Evolutionary conservation across 2,797 vertebrate species (phyloP).

Genomic region (Catamblyrhynchus diadema): DNA sequence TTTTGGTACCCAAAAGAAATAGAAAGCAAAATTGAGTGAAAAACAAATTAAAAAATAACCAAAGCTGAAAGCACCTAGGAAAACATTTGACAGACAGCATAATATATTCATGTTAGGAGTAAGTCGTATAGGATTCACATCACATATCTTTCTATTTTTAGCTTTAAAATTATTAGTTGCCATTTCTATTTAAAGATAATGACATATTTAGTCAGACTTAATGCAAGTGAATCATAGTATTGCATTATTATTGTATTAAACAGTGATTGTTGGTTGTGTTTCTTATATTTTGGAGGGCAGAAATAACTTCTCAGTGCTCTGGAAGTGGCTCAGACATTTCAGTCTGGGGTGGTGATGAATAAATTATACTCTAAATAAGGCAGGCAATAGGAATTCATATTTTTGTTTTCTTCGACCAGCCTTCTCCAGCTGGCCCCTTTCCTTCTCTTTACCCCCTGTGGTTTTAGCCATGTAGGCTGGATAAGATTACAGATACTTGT

Average conservation of each 20-base stretch:
- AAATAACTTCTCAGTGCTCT: not conserved
- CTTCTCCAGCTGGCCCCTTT: not conserved
- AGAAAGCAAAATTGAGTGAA: not conserved
- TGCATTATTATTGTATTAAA: not conserved
- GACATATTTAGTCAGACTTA: not conserved
- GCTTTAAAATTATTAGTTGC: constrained; percentile 15
- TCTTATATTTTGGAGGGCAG: not conserved
- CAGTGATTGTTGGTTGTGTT: not conserved
- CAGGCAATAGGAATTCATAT: not conserved
- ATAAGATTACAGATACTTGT: not conserved
- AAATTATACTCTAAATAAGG: not conserved
- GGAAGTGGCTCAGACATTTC: not conserved
- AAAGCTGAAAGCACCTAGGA: not conserved
- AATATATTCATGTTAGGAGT: not conserved
- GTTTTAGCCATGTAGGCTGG: not conserved
- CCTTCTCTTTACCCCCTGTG: not conserved
- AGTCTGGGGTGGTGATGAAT: not conserved
- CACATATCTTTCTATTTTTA: constrained; percentile 1
- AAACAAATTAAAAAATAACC: not conserved
- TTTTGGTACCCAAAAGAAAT: not conserved
- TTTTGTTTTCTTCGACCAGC: not conserved
- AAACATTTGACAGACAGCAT: constrained; percentile 6
- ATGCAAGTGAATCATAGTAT: constrained; percentile 19
- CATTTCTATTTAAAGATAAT: constrained; percentile 21
- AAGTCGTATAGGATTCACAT: not conserved